Evolutionary conservation across 1,140 invertebrate species (phyloP), one percentile per base, ranked within the genome.

Genomic region (Hylaeus anthracinus): DNA sequence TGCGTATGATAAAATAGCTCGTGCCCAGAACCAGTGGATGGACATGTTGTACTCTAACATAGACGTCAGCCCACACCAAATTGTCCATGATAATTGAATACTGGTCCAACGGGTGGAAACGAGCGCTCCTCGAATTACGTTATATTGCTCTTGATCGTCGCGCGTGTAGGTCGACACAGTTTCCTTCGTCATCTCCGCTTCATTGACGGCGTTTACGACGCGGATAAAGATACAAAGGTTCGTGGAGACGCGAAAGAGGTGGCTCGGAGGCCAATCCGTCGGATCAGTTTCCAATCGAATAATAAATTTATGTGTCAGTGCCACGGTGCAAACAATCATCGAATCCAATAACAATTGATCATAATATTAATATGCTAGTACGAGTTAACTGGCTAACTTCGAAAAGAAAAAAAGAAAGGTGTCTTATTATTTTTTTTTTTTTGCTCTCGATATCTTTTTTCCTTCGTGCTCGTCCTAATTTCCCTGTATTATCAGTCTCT

Each of bases 11-110:
- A 75, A 83, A 26, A 64, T 64, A 63, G 90, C 91, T 90, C 87
- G 89, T 89, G 88, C 89, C 85, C 90, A 88, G 90, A 86, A 74
- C 88, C 87, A 90, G 83, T 90, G 88, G 89, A 92, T 93, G 91
- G 90, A 93, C 92, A 92, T 93, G 90, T 92, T 92, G 90, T 91
- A 90, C 84, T 93, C 93, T 93, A 93, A 94, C 93, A 94, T 92
- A 93, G 88, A 93, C 89, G 92, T 93, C 92, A 93, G 92, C 93
- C 92, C 92, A 94, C 92, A 94, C 90, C 92, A 92, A 94, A 92
- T 92, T 92, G 90, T 93, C 91, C 90, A 93, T 93, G 89, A 90
- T 90, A 85, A 88, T 86, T 89, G 88, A 88, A 89, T 78, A 83
- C 82, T 77, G 86, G 71, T 81, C 87, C 78, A 79, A 87, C 26